These are phyloP conservation scores for Tetragonisca angustula DNA, from an alignment of 2,888 invertebrate genomes.

Conservation along the genomic window DNA sequence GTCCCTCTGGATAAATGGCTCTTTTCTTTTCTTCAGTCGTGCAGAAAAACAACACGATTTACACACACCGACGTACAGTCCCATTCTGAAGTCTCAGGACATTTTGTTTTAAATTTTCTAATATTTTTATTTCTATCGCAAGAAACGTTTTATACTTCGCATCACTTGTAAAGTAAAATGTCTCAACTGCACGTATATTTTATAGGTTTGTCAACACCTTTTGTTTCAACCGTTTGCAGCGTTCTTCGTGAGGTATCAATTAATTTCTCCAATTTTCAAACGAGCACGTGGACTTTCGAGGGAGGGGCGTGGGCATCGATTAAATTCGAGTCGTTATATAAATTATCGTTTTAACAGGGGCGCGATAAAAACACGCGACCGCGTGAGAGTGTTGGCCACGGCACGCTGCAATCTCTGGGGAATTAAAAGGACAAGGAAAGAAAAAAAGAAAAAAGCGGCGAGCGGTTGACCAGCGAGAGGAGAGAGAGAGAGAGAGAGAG, in stretches of 20 bases:
- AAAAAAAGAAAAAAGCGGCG: neutral
- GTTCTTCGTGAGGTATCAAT: too few species aligned
- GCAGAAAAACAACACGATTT: neutral
- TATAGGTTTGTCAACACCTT: too few species aligned
- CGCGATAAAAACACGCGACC: conserved; percentile 1
- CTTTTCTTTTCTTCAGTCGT: conserved; percentile 33
- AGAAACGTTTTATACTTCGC: too few species aligned
- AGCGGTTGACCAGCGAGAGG: neutral
- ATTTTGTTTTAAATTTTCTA: too few species aligned
- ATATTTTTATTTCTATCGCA: too few species aligned
- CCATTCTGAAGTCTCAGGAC: too few species aligned
- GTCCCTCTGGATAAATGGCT: conserved; percentile 50
- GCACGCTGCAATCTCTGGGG: neutral
- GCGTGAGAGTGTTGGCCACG: neutral
- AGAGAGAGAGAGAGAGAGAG: too few species aligned
- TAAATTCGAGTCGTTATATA: conserved; percentile 45
- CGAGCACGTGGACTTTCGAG: too few species aligned
- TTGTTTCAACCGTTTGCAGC: too few species aligned
- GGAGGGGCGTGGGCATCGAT: neutral
- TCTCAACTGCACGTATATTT: too few species aligned
- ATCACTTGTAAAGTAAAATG: too few species aligned
- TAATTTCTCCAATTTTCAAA: too few species aligned
- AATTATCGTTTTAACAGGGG: conserved; percentile 25
- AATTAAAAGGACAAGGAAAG: neutral
- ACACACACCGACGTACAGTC: conserved; percentile 19